Evolutionary conservation across 2,113 vertebrate species (phyloP).

Genomic region (Danio rerio): DNA sequence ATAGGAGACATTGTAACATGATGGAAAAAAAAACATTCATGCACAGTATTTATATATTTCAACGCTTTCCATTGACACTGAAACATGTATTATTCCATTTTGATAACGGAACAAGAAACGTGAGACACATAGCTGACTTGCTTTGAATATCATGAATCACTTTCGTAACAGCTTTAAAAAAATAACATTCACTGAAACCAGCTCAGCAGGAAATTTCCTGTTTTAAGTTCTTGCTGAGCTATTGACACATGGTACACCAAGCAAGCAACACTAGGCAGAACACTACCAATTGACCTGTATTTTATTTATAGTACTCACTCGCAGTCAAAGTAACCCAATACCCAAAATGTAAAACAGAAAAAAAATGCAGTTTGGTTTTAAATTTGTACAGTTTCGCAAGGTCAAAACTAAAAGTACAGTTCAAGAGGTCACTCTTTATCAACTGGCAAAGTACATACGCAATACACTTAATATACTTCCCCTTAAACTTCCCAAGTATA

Average conservation of each 20-base stretch:
- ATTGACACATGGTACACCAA: neutral
- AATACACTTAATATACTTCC: slow-evolving; percentile 21
- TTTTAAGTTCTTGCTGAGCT: slow-evolving; percentile 17
- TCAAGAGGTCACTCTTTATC: slow-evolving; percentile 3
- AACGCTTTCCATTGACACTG: neutral
- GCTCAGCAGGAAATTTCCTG: slow-evolving; percentile 23
- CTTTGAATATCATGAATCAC: slow-evolving; percentile 40
- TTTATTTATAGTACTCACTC: neutral
- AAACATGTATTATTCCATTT: neutral
- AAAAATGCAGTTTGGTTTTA: neutral
- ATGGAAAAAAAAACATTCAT: neutral
- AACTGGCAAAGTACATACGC: neutral
- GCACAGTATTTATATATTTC: neutral
- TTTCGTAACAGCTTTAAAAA: neutral
- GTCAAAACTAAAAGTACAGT: slow-evolving; percentile 10
- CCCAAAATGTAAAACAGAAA: neutral
- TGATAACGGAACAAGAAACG: neutral
- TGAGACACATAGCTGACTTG: slow-evolving; percentile 26
- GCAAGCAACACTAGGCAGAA: neutral
- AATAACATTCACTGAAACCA: slow-evolving; percentile 19
- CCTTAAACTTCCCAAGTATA: slow-evolving; percentile 9
- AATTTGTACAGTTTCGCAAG: slow-evolving; percentile 16
- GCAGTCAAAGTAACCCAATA: neutral
- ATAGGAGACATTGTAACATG: neutral
- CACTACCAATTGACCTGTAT: neutral